phyloP scores from a whole-genome alignment of 2,797 vertebrate species.

The Phalanger gymnotis region DNA sequence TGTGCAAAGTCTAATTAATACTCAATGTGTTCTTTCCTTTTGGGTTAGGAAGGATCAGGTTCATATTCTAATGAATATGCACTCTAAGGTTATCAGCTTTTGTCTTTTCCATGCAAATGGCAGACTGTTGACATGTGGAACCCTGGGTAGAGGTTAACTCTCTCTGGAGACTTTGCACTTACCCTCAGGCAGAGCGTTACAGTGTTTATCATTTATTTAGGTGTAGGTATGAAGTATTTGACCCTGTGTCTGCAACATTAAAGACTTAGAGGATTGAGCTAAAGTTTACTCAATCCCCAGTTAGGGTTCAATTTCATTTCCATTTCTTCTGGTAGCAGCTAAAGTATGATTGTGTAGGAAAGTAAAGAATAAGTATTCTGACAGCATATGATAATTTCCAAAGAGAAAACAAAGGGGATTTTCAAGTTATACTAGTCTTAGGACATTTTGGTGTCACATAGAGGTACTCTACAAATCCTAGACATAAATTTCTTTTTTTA shows the following conservation, averaged over 20 bases:
- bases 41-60: neutral
- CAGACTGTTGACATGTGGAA: constrained; percentile 31
- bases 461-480: constrained; percentile 31
- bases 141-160: neutral
- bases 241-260: neutral
- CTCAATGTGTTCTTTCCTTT: constrained; percentile 1
- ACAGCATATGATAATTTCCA: neutral
- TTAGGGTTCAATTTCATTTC: constrained; percentile 1
- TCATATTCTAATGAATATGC: constrained; percentile 43
- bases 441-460: neutral
- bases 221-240: neutral
- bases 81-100: constrained; percentile 53
- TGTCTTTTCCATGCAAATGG: constrained; percentile 61
- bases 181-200: neutral
- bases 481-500: constrained; percentile 26
- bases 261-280: constrained; percentile 11
- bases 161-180: constrained; percentile 19
- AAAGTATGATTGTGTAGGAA: constrained; percentile 8
- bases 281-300: constrained; percentile 38
- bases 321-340: neutral
- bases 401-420: constrained; percentile 23
- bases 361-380: neutral
- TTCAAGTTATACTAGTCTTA: constrained; percentile 23
- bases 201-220: neutral
- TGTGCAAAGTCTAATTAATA: neutral